Conservation (phyloP, 1,140 invertebrate genomes). For the Grapholita molesta region DNA sequence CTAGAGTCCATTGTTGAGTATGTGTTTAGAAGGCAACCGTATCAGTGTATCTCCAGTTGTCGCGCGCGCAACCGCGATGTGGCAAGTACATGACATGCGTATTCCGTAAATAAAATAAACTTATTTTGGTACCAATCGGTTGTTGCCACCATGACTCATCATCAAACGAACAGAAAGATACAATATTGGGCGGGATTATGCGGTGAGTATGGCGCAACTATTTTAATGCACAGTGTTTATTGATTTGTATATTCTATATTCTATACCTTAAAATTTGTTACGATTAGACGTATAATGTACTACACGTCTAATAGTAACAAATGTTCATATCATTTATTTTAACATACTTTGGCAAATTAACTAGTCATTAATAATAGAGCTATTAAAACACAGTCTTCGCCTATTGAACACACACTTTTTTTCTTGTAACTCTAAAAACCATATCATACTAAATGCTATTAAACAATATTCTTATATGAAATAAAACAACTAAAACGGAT, state of each 20-base stretch:
- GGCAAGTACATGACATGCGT: not conserved
- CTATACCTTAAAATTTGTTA: too few species aligned
- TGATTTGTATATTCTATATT: constrained; percentile 22
- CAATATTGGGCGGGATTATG: constrained; percentile 66
- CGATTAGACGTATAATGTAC: too few species aligned
- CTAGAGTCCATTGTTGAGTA: not conserved
- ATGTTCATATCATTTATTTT: too few species aligned
- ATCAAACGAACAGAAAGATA: constrained; percentile 36
- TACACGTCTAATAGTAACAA: too few species aligned
- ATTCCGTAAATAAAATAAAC: constrained; percentile 3
- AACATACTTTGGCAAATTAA: too few species aligned
- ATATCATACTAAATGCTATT: too few species aligned
- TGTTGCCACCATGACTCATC: not conserved
- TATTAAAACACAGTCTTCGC: too few species aligned
- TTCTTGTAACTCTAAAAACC: too few species aligned
- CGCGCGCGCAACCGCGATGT: not conserved
- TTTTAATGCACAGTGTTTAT: constrained; percentile 28
- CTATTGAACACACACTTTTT: too few species aligned
- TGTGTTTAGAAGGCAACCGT: not conserved
- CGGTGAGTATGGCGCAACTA: constrained; percentile 52
- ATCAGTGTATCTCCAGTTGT: not conserved
- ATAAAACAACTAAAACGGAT: too few species aligned
- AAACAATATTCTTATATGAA: too few species aligned
- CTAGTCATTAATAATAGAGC: too few species aligned
- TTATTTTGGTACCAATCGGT: not conserved